Evolutionary conservation across 2,888 invertebrate genomes (phyloP).

Genomic region (Heliconius ethilla): DNA sequence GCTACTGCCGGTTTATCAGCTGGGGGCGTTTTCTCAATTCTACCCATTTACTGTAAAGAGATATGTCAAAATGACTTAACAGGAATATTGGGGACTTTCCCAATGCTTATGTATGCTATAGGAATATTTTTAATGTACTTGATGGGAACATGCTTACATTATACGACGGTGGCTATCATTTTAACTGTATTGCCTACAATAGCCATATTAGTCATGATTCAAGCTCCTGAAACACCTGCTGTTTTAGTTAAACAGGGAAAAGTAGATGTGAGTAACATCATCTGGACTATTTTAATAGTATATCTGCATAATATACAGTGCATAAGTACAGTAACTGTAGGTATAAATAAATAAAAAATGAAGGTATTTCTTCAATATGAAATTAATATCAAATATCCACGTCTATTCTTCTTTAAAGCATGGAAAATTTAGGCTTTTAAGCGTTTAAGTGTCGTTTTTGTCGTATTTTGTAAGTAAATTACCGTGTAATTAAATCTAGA

Average conservation of each 20-base stretch:
- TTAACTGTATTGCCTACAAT: background rate
- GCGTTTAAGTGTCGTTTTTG: too few species aligned
- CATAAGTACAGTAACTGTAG: background rate
- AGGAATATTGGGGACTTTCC: background rate
- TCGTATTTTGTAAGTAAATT: too few species aligned
- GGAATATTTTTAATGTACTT: background rate
- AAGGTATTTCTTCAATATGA: background rate
- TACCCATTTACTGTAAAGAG: background rate
- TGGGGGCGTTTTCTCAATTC: background rate
- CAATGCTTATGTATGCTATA: background rate
- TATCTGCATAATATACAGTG: too few species aligned
- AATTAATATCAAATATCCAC: too few species aligned
- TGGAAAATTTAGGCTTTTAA: too few species aligned
- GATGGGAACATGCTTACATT: background rate
- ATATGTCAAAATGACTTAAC: background rate
- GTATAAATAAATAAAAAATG: background rate
- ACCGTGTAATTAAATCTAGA: too few species aligned
- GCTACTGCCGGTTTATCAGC: background rate
- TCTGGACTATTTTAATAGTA: background rate
- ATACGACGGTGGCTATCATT: background rate
- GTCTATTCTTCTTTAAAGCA: too few species aligned
- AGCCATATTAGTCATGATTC: background rate
- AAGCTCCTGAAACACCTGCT: background rate
- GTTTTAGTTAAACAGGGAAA: background rate
- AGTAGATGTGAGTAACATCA: background rate